A percentile compares a stretch with the other conserved stretches of the same genome.
Evolutionary conservation across 2,888 invertebrate species (phyloP).

Genomic region (Ellobium chinense): DNA sequence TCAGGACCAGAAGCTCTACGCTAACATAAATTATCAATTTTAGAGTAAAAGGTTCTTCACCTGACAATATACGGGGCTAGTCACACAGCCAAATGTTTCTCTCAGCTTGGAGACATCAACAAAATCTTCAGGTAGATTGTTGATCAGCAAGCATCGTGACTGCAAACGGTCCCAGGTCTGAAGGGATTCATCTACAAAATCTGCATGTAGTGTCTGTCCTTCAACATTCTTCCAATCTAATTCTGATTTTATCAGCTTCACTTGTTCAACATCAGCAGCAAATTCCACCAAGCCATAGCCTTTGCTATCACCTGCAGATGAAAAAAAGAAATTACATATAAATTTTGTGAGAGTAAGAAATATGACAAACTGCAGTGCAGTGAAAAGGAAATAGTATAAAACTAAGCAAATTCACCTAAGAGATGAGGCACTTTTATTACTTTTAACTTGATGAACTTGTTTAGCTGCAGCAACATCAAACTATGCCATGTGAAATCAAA

Average conservation of each 20-base stretch:
- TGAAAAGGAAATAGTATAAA: too few species aligned
- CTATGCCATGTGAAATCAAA: too few species aligned
- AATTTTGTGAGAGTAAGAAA: too few species aligned
- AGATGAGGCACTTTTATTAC: too few species aligned
- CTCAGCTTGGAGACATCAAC: constrained; percentile 81
- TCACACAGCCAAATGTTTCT: constrained; percentile 80
- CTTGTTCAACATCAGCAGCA: constrained; percentile 79
- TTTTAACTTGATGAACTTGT: too few species aligned
- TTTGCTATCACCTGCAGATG: constrained; percentile 80
- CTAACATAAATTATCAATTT: too few species aligned
- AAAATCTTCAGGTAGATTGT: constrained; percentile 81
- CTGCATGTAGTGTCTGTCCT: constrained; percentile 79
- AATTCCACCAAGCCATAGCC: constrained; percentile 82
- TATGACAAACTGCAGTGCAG: too few species aligned
- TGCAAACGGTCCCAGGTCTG: constrained; percentile 79
- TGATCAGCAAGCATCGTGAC: constrained; percentile 81
- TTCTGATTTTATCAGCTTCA: constrained; percentile 80
- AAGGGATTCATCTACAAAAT: constrained; percentile 80
- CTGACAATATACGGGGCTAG: constrained; percentile 82
- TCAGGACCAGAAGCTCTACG: too few species aligned
- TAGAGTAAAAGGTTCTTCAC: constrained; percentile 70
- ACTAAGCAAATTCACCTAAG: too few species aligned
- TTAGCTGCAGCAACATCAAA: too few species aligned
- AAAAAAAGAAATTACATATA: too few species aligned
- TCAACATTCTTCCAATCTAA: constrained; percentile 79